Evolutionary conservation across 1,140 invertebrate genomes (phyloP), one percentile per base, ranked within the genome.

Genomic region (Drosophila ercepeae): DNA sequence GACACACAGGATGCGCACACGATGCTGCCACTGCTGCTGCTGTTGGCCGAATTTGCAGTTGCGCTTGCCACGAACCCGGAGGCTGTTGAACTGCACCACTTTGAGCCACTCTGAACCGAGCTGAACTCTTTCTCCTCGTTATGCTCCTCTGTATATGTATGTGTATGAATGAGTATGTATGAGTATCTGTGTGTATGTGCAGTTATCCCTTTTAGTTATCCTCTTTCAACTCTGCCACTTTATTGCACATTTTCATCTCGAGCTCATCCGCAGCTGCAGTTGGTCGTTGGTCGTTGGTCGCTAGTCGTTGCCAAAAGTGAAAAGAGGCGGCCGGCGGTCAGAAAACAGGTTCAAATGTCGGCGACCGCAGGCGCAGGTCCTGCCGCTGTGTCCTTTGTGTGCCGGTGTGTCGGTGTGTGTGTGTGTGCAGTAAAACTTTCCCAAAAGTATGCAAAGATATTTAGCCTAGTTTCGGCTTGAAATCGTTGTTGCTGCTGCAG

Each of bases 291-390:
- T n/a, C 29, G n/a, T n/a, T n/a, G 29, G 29, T 32, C 29, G 29
- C 7, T 27, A 8, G 32, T n/a, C 51, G 42, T 21, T 68, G 71
- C 44, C 63, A 75, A 53, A 69, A 54, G 39, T 23, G 39, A 69
- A 57, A 49, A 53, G 21, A 29, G 29, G 44, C 63, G 52, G 53
- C 41, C 70, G 55, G 51, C 64, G 79, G 71, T 74, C 70, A 74
- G 53, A 54, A 50, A 53, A 52, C 73, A 88, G 81, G 81, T 86
- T 86, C 81, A 86, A 86, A 88, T 81, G 81, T 86, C 81, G 82
- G 76, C 81, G 81, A 86, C 81, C 81, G 83, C 70, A 65, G 70
- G 82, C 73, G 70, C 71, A 74, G 71, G 59, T 51, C 70, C 53
- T 39, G 36, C 49, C 53, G 16, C 32, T 41, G 4, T 36, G 32